A percentile compares a stretch with the other conserved stretches of the same genome.
Conservation (phyloP, 1,140 invertebrate species). For the Pissodes strobi region DNA sequence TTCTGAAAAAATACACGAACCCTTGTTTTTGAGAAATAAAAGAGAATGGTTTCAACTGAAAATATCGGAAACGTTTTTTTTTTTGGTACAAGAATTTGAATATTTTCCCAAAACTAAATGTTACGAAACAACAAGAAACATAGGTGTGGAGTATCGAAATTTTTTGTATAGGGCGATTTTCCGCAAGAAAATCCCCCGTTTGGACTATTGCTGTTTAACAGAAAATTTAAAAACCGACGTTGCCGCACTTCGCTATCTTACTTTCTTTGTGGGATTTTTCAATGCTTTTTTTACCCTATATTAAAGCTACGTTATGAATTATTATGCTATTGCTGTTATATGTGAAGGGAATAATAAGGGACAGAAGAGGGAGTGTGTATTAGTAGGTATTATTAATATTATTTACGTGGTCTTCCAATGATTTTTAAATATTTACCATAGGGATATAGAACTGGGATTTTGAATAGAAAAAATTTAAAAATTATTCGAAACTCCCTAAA, state of each 20-base stretch:
- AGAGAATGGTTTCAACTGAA: constrained; percentile 7
- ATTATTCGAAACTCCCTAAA: not conserved
- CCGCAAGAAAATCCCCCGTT: constrained; percentile 46
- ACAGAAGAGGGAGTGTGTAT: not conserved
- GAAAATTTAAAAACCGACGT: constrained; percentile 38
- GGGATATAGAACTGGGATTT: too few relatives aligned
- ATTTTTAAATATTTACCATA: not conserved
- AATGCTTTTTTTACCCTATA: constrained; percentile 21
- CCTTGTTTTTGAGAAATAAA: constrained; percentile 35
- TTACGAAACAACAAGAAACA: constrained; percentile 45
- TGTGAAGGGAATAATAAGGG: not conserved
- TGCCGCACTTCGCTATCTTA: constrained; percentile 19
- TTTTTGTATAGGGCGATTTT: constrained; percentile 51
- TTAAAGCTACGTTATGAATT: constrained; percentile 12
- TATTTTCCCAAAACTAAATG: constrained; percentile 42
- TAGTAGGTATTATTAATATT: not conserved
- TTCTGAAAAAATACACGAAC: constrained; percentile 40
- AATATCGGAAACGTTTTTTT: constrained; percentile 20
- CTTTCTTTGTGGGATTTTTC: constrained; percentile 29
- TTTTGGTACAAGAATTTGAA: constrained; percentile 32
- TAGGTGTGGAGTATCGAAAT: constrained; percentile 52
- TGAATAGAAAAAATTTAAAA: too few relatives aligned
- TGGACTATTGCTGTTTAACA: constrained; percentile 54
- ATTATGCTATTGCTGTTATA: not conserved
- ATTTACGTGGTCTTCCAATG: not conserved